phyloP scores from a whole-genome alignment of 2,113 vertebrate genomes.

The Xenotilapia longispinis region DNA sequence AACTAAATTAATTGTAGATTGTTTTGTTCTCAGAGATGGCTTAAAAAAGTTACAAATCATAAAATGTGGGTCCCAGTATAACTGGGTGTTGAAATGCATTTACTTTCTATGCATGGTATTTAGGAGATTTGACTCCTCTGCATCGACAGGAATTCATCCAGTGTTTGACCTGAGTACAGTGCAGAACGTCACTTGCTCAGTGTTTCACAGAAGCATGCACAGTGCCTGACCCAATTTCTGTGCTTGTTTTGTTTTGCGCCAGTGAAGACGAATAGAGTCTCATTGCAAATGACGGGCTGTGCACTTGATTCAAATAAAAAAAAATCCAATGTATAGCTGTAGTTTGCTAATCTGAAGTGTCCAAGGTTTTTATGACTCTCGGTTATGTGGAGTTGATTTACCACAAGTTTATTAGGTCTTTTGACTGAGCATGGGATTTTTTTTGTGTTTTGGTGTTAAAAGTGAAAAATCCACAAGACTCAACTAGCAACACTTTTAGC shows the following conservation, averaged over 20 bases:
- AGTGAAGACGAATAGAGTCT: background rate
- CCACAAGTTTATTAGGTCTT: background rate
- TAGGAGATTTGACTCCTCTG: background rate
- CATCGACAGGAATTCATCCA: background rate
- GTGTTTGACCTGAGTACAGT: background rate
- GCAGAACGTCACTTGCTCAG: background rate
- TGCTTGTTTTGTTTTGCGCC: constrained; percentile 5
- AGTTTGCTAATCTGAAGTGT: background rate
- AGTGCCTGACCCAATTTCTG: constrained; percentile 43
- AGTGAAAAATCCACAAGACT: background rate
- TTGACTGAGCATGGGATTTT: background rate
- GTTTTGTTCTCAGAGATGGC: background rate
- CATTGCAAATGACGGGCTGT: background rate
- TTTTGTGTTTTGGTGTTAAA: background rate
- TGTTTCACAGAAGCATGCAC: background rate
- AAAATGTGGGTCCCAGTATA: background rate
- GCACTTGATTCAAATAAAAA: background rate
- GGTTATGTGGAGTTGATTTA: background rate
- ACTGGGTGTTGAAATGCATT: background rate
- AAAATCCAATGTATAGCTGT: background rate
- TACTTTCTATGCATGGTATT: background rate
- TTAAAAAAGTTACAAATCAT: background rate
- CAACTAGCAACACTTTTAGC: background rate
- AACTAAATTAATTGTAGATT: background rate
- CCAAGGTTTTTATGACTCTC: background rate